A percentile compares a stretch with the other conserved stretches of the same genome.
Conservation (phyloP, 2,888 invertebrate species). For the Arctia plantaginis region DNA sequence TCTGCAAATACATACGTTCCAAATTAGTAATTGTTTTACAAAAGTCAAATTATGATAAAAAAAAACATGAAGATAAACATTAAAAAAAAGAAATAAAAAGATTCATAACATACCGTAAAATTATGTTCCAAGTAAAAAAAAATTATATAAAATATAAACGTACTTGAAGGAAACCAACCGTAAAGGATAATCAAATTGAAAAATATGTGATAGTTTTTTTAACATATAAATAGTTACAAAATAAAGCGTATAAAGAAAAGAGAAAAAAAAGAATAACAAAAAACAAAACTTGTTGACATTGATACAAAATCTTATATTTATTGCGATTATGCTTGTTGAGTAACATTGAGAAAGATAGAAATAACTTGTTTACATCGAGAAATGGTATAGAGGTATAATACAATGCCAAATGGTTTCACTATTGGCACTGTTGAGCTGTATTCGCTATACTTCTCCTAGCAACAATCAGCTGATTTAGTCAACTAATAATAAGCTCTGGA, state of each 20-base stretch:
- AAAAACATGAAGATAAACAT: background rate
- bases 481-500: constrained; percentile 40
- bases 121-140: background rate
- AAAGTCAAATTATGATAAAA: background rate
- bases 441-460: constrained; percentile 34
- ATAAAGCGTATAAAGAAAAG: background rate
- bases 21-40: background rate
- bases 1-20: background rate
- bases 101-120: constrained; percentile 3
- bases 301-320: constrained; percentile 11
- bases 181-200: background rate
- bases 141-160: background rate
- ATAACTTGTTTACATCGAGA: constrained; percentile 65
- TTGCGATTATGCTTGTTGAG: constrained; percentile 2
- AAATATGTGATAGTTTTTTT: background rate
- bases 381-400: constrained; percentile 51
- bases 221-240: too few relatives aligned
- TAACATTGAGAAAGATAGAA: constrained; percentile 50
- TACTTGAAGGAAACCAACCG: background rate
- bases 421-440: constrained; percentile 53
- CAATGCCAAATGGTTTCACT: constrained; percentile 67
- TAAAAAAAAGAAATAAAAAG: background rate
- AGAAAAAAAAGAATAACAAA: background rate
- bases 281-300: constrained; percentile 18
- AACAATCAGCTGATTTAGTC: constrained; percentile 53